phyloP scores from a whole-genome alignment of 2,113 vertebrate species.

The Manacus vitellinus region DNA sequence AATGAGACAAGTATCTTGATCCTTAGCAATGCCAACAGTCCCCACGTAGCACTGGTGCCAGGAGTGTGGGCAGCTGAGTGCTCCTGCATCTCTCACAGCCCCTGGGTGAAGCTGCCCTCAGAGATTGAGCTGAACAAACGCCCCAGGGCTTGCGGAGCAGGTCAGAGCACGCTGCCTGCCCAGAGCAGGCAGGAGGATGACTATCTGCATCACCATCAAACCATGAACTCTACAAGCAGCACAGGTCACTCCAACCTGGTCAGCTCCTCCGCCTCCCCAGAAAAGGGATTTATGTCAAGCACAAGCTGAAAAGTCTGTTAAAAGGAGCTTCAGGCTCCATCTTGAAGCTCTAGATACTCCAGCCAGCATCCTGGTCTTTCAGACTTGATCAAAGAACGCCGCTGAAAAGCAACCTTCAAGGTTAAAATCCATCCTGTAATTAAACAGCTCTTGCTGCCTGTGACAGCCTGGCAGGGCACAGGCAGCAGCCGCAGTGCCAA shows the following conservation, averaged over 20 bases:
- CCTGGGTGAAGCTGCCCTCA: neutral
- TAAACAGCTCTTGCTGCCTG: neutral
- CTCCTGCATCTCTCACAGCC: neutral
- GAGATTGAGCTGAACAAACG: neutral
- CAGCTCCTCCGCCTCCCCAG: neutral
- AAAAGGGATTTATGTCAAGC: neutral
- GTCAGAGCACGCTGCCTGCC: neutral
- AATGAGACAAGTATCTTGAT: rapidly evolving
- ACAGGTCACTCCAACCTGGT: neutral
- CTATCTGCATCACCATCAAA: neutral
- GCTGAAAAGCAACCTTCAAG: neutral
- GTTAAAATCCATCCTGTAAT: neutral
- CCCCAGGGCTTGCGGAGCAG: neutral
- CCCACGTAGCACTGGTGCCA: neutral
- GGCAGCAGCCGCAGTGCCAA: neutral
- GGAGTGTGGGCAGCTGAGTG: neutral
- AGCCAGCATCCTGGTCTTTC: neutral
- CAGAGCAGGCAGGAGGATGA: neutral
- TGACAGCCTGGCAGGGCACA: neutral
- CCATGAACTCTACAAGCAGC: neutral
- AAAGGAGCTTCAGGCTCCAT: neutral
- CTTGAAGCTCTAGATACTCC: neutral
- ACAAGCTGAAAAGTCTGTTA: neutral
- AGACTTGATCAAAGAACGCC: neutral
- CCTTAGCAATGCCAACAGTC: rapidly evolving